Evolutionary conservation across 2,797 vertebrate genomes (phyloP), one percentile per base, ranked within the genome.

Genomic region (Podarcis lilfordi): DNA sequence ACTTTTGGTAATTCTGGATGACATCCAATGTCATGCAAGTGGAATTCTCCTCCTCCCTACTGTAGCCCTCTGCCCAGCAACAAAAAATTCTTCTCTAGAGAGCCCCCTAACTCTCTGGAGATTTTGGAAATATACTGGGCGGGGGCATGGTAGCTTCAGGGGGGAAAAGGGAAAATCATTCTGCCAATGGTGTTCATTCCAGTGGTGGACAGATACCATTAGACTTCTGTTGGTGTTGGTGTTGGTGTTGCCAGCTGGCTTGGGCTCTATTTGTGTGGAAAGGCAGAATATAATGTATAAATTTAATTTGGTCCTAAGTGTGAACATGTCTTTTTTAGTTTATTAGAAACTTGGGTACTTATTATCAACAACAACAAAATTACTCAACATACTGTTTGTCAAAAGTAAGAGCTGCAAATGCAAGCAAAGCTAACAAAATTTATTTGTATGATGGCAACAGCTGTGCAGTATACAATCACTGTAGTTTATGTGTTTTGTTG

Each of bases 391-490:
- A 29, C 43, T 88, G 35, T 61, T 79, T 78, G 83, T 15, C 61
- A 37, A 88, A 82, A 84, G 64, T 88, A 83, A 43, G 43, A 40
- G 66, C 61, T 79, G 17, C 61, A 83, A 35, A 76, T 50, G 64
- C n/a, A 68, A 37, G 25, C 55, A 83, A 43, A 79, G 4, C 25
- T 40, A 21, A 35, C 25, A 35, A 50, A 50, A 19, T 55, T 23
- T 45, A 68, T 59, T 86, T 71, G 40, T 25, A 40, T 79, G n/a
- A 27, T 40, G 55, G 72, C n/a, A 88, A 77, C 21, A 64, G 61
- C 21, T 19, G 29, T 69, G 7, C 9, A 83, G 4, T 69, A 8
- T 61, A 88, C 25, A 78, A 59, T 40, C 8, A 6, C 35, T 84
- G 64, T 78, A 32, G 40, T 88, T 88, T 79, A 69, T 21, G 3